These are phyloP conservation scores for Pseudoips prasinana DNA, from an alignment of 2,888 invertebrate genomes.

Conservation along the genomic window DNA sequence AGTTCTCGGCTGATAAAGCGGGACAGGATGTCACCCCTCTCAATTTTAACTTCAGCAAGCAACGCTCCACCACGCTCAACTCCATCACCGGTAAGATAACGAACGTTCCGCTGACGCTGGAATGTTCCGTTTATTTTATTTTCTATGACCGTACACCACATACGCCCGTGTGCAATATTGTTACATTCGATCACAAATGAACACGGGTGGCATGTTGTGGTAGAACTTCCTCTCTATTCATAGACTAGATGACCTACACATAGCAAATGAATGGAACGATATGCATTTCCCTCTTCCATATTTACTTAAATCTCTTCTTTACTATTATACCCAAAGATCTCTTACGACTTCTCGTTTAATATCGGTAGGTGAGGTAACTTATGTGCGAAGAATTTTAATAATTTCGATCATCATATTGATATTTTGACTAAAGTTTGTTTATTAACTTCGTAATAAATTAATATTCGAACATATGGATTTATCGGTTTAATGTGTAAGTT, in stretches of 20 bases:
- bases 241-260: slow-evolving; percentile 65
- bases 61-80: slow-evolving; percentile 87
- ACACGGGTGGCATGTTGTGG: slow-evolving; percentile 45
- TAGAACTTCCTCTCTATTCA: slow-evolving; percentile 42
- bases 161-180: slow-evolving; percentile 29
- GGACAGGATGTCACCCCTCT: slow-evolving; percentile 94
- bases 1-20: slow-evolving; percentile 93
- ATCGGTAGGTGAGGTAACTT: slow-evolving; percentile 14
- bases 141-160: slow-evolving; percentile 31
- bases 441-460: too few species aligned
- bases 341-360: slow-evolving; percentile 23
- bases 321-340: slow-evolving; percentile 28
- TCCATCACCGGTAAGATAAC: slow-evolving; percentile 85
- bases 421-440: slow-evolving; percentile 28
- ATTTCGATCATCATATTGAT: slow-evolving; percentile 19
- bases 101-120: slow-evolving; percentile 24
- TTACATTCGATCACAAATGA: background rate
- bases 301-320: slow-evolving; percentile 44
- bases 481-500: slow-evolving; percentile 12
- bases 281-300: slow-evolving; percentile 57
- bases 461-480: too few species aligned
- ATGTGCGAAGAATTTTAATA: slow-evolving; percentile 22
- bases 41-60: slow-evolving; percentile 89
- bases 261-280: slow-evolving; percentile 58
- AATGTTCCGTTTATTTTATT: slow-evolving; percentile 40